Conservation (phyloP, 2,888 invertebrate genomes). For the Tineola bisselliella region DNA sequence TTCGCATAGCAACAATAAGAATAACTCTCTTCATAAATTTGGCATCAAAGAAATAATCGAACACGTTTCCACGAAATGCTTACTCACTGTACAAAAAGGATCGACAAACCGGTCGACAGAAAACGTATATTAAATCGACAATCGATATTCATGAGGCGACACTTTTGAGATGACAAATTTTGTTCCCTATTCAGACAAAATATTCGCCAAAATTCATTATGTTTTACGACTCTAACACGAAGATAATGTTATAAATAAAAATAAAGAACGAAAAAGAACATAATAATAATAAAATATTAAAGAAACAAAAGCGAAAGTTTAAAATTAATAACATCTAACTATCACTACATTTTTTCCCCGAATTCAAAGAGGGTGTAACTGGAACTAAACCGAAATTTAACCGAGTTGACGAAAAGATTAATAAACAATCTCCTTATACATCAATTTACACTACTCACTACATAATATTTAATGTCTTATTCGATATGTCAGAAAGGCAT, state of each 20-base stretch:
- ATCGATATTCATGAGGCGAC: conserved; percentile 10
- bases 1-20: background rate
- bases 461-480: background rate
- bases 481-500: background rate
- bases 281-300: no score
- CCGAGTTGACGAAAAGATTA: background rate
- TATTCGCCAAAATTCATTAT: no score
- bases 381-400: background rate
- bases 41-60: background rate
- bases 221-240: no score
- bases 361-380: background rate
- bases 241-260: no score
- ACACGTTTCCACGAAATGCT: background rate
- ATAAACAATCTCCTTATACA: background rate
- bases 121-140: background rate
- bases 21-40: background rate
- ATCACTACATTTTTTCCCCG: no score
- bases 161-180: background rate
- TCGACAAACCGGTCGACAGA: conserved; percentile 6
- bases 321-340: no score
- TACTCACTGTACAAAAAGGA: background rate
- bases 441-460: background rate
- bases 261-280: no score
- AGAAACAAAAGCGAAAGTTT: no score
- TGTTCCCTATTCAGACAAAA: background rate